These are phyloP conservation scores for Crypturellus undulatus DNA, from an alignment of 2,113 vertebrate species.

Conservation along the genomic window DNA sequence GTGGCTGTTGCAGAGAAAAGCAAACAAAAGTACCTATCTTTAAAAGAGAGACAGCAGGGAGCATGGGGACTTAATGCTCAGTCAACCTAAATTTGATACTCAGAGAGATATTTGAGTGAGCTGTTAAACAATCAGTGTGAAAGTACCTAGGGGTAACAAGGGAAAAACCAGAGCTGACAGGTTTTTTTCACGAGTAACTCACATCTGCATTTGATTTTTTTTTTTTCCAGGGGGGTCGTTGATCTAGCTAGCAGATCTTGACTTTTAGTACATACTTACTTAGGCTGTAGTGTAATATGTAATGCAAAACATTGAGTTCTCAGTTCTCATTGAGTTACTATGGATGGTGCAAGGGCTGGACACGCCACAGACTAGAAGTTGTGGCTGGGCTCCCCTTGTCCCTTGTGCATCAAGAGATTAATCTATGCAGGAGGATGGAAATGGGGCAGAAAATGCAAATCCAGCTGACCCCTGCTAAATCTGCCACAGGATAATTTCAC, in stretches of 20 bases:
- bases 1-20: slow-evolving; percentile 63
- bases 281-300: too few relatives aligned
- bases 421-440: background rate
- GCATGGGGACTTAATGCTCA: slow-evolving; percentile 57
- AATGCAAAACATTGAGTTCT: background rate
- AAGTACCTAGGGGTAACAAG: slow-evolving; percentile 16
- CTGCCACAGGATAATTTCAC: background rate
- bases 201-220: accelerated
- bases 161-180: background rate
- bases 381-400: background rate
- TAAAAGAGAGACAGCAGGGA: slow-evolving; percentile 49
- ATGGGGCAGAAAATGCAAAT: background rate
- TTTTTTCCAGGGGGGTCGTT: background rate
- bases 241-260: background rate
- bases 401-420: background rate
- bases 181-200: background rate
- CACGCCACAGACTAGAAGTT: background rate
- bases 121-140: slow-evolving; percentile 1
- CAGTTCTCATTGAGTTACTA: background rate
- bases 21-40: slow-evolving; percentile 62
- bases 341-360: background rate
- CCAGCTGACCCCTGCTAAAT: background rate
- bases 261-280: background rate
- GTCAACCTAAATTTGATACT: slow-evolving; percentile 67
- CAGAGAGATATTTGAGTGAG: slow-evolving; percentile 53